Conservation (phyloP, 2,113 vertebrate species). For the Stercorarius parasiticus region DNA sequence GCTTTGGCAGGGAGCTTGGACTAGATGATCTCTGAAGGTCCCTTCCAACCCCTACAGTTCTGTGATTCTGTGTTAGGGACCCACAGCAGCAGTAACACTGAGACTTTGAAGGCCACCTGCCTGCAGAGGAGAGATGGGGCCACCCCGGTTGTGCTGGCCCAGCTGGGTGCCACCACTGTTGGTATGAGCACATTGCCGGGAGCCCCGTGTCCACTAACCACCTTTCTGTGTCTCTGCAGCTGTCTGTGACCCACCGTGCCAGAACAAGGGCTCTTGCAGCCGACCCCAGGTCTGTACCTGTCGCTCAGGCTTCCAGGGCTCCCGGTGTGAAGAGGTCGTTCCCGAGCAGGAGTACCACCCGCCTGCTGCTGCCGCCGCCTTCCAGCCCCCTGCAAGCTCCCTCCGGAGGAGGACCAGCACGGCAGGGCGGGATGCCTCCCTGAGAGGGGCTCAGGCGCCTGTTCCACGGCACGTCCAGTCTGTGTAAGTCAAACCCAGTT, state of each 20-base stretch:
- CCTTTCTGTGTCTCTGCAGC: slow-evolving; percentile 69
- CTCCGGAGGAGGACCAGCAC: slow-evolving; percentile 47
- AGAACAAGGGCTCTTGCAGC: slow-evolving; percentile 82
- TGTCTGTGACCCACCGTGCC: slow-evolving; percentile 79
- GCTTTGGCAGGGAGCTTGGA: background rate
- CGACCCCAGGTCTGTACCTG: slow-evolving; percentile 81
- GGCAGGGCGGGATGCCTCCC: background rate
- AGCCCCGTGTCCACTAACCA: background rate
- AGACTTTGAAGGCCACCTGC: background rate
- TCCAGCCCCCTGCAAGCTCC: background rate
- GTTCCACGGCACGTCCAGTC: background rate
- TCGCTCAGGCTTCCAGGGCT: slow-evolving; percentile 78
- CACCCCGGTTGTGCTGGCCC: background rate
- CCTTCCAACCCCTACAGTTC: background rate
- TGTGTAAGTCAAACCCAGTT: slow-evolving; percentile 49
- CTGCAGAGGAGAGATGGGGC: background rate
- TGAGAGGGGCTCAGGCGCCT: background rate
- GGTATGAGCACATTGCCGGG: background rate
- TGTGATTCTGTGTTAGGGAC: background rate
- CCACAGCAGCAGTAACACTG: background rate
- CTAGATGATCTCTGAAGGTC: background rate
- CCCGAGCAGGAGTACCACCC: slow-evolving; percentile 78
- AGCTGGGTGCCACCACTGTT: background rate
- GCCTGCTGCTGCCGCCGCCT: slow-evolving; percentile 9
- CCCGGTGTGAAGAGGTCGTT: slow-evolving; percentile 74